Percentiles rank a stretch among this genome's conserved stretches.
Evolutionary conservation across 2,797 vertebrate genomes (phyloP).

Genomic region (Microctenopoma stevenorrisi): DNA sequence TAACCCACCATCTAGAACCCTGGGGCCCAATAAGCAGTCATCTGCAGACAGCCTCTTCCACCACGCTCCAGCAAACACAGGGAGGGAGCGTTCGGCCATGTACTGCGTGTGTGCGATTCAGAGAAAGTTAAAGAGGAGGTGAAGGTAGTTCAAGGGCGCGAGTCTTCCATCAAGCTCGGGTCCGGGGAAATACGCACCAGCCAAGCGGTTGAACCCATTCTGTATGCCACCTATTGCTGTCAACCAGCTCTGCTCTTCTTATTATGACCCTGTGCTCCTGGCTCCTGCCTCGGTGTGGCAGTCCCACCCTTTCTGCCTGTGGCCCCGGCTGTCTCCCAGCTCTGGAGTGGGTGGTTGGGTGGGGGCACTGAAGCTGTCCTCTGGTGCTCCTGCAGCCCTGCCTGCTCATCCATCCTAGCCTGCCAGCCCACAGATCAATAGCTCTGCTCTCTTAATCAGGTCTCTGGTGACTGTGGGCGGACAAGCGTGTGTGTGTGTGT

Average conservation of each 20-base stretch:
- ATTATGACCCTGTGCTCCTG: conserved; percentile 54
- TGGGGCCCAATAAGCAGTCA: conserved; percentile 87
- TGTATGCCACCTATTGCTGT: conserved; percentile 37
- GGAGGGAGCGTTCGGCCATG: conserved; percentile 49
- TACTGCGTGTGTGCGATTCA: conserved; percentile 35
- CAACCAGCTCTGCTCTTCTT: conserved; percentile 15
- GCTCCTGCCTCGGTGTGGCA: conserved; percentile 45
- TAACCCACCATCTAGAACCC: conserved; percentile 71
- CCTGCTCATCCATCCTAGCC: conserved; percentile 84
- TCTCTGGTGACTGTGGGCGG: conserved; percentile 83
- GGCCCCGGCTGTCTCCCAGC: conserved; percentile 51
- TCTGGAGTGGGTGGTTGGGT: conserved; percentile 67
- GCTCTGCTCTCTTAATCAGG: conserved; percentile 87
- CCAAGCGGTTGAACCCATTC: conserved; percentile 32
- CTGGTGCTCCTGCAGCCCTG: conserved; percentile 76
- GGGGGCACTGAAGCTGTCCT: conserved; percentile 73
- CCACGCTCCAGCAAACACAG: conserved; percentile 75
- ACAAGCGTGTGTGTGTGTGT: conserved; percentile 36
- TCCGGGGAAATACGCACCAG: conserved; percentile 69
- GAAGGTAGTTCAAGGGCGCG: conserved; percentile 78
- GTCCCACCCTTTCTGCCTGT: conserved; percentile 42
- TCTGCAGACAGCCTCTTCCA: conserved; percentile 83
- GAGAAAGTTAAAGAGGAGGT: conserved; percentile 62
- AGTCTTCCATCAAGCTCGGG: conserved; percentile 76
- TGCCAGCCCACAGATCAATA: conserved; percentile 84